Evolutionary conservation across 2,888 invertebrate species (phyloP), one percentile per base, ranked within the genome.

Genomic region (Rosalia funebris): DNA sequence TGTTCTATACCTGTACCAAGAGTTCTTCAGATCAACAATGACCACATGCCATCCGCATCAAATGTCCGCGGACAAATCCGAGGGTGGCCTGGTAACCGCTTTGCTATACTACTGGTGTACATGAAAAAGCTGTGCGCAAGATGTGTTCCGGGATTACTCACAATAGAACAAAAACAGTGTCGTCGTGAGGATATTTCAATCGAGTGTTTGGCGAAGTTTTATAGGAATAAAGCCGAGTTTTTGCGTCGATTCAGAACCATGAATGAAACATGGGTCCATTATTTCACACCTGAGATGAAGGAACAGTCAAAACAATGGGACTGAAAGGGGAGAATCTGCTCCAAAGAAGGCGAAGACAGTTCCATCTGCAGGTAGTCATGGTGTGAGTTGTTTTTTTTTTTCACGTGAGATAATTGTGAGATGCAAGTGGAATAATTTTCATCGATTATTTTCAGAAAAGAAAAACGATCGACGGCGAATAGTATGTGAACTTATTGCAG

Each of bases 401-500:
- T n/a, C n/a, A n/a, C n/a, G n/a, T n/a, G n/a, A n/a, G n/a, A n/a
- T n/a, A n/a, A n/a, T n/a, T n/a, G 3, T 25, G 25, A 7, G 25
- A 25, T 25, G 7, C 7, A 7, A 3, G 25, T 25, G 25, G 25
- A 7, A 25, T 25, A 25, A 25, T 25, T 25, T 25, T 25, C 7
- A 25, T 25, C 7, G 25, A 25, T 25, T 25, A 25, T 25, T 7
- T 25, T 25, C 7, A 25, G n/a, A 25, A 25, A 25, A 25, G 25
- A 25, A 25, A 25, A 25, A 25, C 25, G 7, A 25, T 25, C 3
- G 7, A 25, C 25, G 25, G 25, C 7, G 25, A 25, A 7, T 25
- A 25, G 3, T 25, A 57, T 62, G 17, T 7, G 25, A 25, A 25
- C 25, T 25, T 25, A 25, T 25, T 25, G 25, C 25, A 25, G 25